phyloP scores from a whole-genome alignment of 2,888 invertebrate genomes.

The Archaeoteleia sp. region DNA sequence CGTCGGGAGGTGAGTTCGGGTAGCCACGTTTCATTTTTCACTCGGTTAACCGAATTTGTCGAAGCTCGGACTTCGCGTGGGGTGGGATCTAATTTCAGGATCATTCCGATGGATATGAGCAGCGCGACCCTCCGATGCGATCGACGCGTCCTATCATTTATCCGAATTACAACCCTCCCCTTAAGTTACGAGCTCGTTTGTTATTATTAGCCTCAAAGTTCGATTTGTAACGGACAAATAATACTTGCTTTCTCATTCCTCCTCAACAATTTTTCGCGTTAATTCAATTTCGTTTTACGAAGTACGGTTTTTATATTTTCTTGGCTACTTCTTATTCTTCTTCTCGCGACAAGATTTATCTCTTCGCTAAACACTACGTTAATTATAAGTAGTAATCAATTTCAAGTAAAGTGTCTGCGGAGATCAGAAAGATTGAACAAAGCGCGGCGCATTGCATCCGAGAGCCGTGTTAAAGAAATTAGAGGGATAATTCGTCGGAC shows the following conservation, averaged over 20 bases:
- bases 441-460: slow-evolving; percentile 48
- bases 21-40: slow-evolving; percentile 70
- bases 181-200: slow-evolving; percentile 66
- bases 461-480: slow-evolving; percentile 78
- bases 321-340: too few species aligned
- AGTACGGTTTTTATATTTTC: too few species aligned
- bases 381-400: slow-evolving; percentile 33
- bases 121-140: slow-evolving; percentile 56
- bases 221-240: slow-evolving; percentile 56
- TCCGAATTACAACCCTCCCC: slow-evolving; percentile 72
- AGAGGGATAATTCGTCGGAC: slow-evolving; percentile 75
- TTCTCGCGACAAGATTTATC: slow-evolving; percentile 1
- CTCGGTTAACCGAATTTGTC: slow-evolving; percentile 74
- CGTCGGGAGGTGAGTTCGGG: slow-evolving; percentile 38
- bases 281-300: not conserved
- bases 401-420: slow-evolving; percentile 45
- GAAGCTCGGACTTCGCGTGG: slow-evolving; percentile 68
- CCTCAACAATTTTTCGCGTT: not conserved
- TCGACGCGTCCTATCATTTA: slow-evolving; percentile 70
- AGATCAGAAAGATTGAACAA: slow-evolving; percentile 50
- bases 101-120: slow-evolving; percentile 70
- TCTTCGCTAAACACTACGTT: not conserved
- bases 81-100: slow-evolving; percentile 73
- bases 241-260: slow-evolving; percentile 30
- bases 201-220: slow-evolving; percentile 67